Conservation (phyloP, 2,888 invertebrate genomes). For the Vannuccia rotundouncinata region DNA sequence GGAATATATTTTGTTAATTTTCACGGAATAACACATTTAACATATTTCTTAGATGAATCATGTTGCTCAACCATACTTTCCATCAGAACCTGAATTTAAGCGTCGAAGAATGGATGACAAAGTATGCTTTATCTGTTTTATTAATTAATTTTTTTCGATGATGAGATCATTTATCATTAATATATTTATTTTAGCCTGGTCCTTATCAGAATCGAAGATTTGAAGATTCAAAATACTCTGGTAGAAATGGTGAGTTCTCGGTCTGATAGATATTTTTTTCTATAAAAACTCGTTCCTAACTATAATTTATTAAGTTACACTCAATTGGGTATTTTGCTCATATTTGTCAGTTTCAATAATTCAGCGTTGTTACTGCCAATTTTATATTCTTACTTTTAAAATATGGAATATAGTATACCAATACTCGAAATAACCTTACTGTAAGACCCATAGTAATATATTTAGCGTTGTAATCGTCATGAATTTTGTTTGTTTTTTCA, state of each 20-base stretch:
- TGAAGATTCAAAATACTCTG: not conserved
- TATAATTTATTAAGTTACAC: not conserved
- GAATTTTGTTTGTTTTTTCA: too few species aligned
- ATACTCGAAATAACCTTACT: too few species aligned
- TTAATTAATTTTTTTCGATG: not conserved
- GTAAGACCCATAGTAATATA: too few species aligned
- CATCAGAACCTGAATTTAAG: not conserved
- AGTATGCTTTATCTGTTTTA: not conserved
- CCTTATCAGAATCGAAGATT: not conserved
- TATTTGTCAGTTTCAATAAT: too few species aligned
- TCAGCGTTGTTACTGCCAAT: too few species aligned
- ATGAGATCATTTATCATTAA: not conserved
- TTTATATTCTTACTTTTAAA: too few species aligned
- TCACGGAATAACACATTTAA: too few species aligned
- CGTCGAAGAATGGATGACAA: not conserved
- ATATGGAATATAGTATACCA: too few species aligned
- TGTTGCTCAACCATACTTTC: not conserved
- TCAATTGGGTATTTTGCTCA: not conserved
- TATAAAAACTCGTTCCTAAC: not conserved
- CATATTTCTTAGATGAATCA: not conserved
- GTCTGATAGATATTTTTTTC: too few species aligned
- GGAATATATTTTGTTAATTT: not conserved
- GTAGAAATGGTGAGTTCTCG: not conserved
- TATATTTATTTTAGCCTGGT: not conserved
- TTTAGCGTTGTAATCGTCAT: too few species aligned